Percentiles rank a stretch among this genome's conserved stretches.
phyloP scores from a whole-genome alignment of 35 echinoderm and acorn worm genomes.

The Ophioderma brevispina region DNA sequence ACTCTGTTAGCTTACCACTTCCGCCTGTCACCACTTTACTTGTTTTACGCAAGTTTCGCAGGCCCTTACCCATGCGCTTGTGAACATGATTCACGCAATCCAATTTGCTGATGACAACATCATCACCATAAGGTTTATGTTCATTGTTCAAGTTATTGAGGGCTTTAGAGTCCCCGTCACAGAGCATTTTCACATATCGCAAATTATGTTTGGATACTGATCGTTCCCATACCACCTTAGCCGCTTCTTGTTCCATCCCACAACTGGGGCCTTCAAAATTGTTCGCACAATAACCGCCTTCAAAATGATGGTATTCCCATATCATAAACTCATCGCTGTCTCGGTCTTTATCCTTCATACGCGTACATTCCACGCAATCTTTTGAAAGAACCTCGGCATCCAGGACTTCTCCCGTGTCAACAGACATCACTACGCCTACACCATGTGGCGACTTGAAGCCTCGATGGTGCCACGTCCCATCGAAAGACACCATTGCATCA shows the following conservation, averaged over 20 bases:
- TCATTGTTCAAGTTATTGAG: not conserved
- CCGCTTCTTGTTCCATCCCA: conserved; percentile 16
- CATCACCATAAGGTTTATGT: not conserved
- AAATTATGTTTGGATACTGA: conserved; percentile 26
- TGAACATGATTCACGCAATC: conserved; percentile 43
- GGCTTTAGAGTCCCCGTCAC: conserved; percentile 23
- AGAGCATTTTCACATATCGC: conserved; percentile 5
- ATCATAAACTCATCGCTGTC: conserved; percentile 3
- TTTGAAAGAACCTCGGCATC: conserved; percentile 26
- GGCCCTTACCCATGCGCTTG: conserved; percentile 25
- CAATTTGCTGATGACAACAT: not conserved
- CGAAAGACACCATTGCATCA: conserved; percentile 33
- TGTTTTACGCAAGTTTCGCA: conserved; percentile 3
- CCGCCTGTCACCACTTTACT: not conserved
- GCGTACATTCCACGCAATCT: conserved; percentile 2
- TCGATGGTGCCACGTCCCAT: conserved; percentile 48
- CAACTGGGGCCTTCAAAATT: not conserved
- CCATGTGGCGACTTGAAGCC: conserved; percentile 24
- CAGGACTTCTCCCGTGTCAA: conserved; percentile 57
- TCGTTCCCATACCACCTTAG: not conserved
- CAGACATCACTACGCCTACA: conserved; percentile 43
- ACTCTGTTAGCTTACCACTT: not conserved
- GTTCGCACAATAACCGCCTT: conserved; percentile 4
- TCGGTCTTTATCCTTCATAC: not conserved
- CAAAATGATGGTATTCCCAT: conserved; percentile 24